Evolutionary conservation across 2,888 invertebrate genomes (phyloP), one percentile per base, ranked within the genome.

Genomic region (Trichogramma dendrolimi): DNA sequence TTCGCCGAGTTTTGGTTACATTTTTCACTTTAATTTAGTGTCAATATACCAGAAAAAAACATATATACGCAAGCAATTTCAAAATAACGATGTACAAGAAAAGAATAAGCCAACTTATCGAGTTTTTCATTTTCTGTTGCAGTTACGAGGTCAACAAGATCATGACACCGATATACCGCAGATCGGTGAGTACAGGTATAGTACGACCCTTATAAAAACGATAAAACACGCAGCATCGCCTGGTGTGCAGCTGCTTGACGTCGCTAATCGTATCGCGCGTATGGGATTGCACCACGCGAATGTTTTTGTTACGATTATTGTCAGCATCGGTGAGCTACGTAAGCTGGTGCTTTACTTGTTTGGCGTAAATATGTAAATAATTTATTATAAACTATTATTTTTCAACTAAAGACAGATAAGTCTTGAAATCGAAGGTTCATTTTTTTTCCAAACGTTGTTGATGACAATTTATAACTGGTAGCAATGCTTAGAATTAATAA

Each of bases 81-180:
- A 27, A 27, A 27, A 27, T 27, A 27, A 27, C 27, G 27, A 27
- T 3, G 27, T 2, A 27, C 2, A 27, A 27, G 27, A 27, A 27
- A 27, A 27, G 27, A 27, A 27, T 27, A 27, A 27, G 27, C 27
- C 27, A 27, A 27, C 27, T 27, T 27, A 27, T 27, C 27, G 40
- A 60, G 10, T 52, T 47, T 56, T 46, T n/a, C 27, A 59, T 63
- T 71, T 75, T 75, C 69, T 77, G 67, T 82, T 83, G 59, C 78
- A 84, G 85, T 84, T 84, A 76, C 82, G 81, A 72, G 82, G 82
- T 82, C 83, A 81, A 82, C 81, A 80, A 8, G 82, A 82, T 83
- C 83, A 84, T 84, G 85, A 84, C 83, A 83, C 80, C 76, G 81
- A 81, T 69, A 81, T 80, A 73, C 81, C 82, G 72, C 82, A 83